Evolutionary conservation across 2,888 invertebrate species (phyloP), one percentile per base, ranked within the genome.

Genomic region (Volucella zonaria): DNA sequence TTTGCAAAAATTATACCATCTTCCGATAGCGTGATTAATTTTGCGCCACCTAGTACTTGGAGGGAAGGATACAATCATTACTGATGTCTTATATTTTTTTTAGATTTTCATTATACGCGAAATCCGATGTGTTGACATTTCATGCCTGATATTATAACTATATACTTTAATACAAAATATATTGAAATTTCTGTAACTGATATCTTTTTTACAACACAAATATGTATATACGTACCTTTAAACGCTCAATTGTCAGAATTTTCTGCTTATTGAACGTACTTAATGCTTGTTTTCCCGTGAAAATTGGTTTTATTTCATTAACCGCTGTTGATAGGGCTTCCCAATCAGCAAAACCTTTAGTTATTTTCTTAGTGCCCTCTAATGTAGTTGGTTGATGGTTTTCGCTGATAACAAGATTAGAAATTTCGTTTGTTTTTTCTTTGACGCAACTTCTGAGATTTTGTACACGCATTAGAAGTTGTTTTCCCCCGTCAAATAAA

Each of bases 221-320:
- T 23, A 40, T 61, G 59, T n/a, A n/a, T n/a, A n/a, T 66, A 40
- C 47, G 45, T 52, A 91, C 91, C 87, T 95, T 94, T 2, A 97
- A 92, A 4, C 95, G 93, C 52, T 96, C 96, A 73, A 95, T 91
- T 2, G 96, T 96, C 40, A 96, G 89, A 9, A 93, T 92, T 82
- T 95, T 94, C 88, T 96, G 95, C 1, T 93, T 93, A 89, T 95
- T 93, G 87, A 95, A 94, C 0, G 95, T 96, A 45, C 94, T 93
- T 92, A 96, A 92, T 1, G 96, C 96, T 92, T 90, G 76, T 86
- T 90, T 88, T 2, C 92, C 92, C 0, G 90, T 91, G 38, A 89
- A 87, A 2, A 82, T 89, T 3, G 92, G 92, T 79, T 91, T 87
- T 45, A 92, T 89, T 61, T 89, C 81, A 87, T 91, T 89, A 0